Base-by-base conservation (phyloP, 2,797 vertebrate species). In the Pangasius djambal region DNA sequence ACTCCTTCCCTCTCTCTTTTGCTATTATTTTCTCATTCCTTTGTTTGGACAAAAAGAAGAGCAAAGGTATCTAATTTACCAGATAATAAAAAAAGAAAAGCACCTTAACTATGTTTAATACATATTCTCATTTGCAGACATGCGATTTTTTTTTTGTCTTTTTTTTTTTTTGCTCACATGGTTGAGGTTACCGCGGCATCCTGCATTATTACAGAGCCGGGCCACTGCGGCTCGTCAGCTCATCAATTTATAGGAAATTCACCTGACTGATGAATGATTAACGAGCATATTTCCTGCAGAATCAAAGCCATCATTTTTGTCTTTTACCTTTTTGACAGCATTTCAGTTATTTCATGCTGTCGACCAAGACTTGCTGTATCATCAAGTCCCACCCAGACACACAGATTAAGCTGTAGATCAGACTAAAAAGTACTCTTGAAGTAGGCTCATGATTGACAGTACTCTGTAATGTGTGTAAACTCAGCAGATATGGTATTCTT, bases 131-230 rank as follows among this genome's bases (percentile, higher is more conserved):
- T 57, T 55, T 85, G 16, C 20, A 12, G 9, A 22, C 12, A 55
- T 85, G 9, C 16, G 25, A 1, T 10, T 0, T 63, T 40, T 44
- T 22, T 37, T 6, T 31, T 5, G 3, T 28, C n/a, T 8, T 63
- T 40, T 44, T 22, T 37, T 6, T 31, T 5, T 7, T 37, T 40
- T 15, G 52, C 37, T 74, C 70, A 15, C 16, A n/a, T 48, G 28
- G 74, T 86, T 37, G 48, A 67, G 31, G 28, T 86, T 34, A 81
- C 25, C 1, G 67, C 55, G 50, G 5, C 34, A 3, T 70, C 2
- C 77, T 89, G 85, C 67, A 87, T 89, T 87, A 87, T 83, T 74
- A 52, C 88, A 63, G 22, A 75, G 69, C 52, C 50, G 77, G 77
- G 77, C 37, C 44, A 4, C 13, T 10, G 13, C 2, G 4, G 0